These are phyloP conservation scores for Saguinus imperator DNA, from an alignment of 2,113 vertebrate species.

Conservation along the genomic window DNA sequence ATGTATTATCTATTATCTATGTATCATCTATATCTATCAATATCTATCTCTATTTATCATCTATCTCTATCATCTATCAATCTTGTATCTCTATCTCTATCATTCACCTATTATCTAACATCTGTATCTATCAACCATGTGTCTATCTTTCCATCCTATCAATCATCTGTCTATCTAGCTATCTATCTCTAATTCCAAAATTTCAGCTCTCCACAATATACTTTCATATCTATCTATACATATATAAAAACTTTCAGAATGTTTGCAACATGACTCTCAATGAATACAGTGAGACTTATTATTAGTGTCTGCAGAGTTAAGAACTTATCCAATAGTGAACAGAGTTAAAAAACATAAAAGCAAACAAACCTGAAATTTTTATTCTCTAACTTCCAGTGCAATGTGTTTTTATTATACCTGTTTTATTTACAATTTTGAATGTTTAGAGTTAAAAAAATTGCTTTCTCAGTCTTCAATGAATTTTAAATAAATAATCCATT, in stretches of 20 bases:
- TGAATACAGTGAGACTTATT: background rate
- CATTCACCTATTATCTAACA: too few relatives aligned
- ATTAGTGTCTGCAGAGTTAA: background rate
- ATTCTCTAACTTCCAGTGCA: background rate
- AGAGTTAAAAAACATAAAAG: background rate
- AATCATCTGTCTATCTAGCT: background rate
- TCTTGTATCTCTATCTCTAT: too few relatives aligned
- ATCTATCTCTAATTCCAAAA: background rate
- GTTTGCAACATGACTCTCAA: background rate
- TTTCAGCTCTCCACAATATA: background rate
- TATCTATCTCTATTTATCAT: background rate
- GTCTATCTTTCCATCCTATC: too few relatives aligned
- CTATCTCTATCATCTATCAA: too few relatives aligned
- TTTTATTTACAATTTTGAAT: background rate
- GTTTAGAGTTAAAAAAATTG: background rate
- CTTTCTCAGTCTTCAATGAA: background rate
- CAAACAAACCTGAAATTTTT: background rate
- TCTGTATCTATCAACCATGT: too few relatives aligned
- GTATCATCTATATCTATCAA: too few relatives aligned
- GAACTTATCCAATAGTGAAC: background rate
- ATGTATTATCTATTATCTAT: too few relatives aligned
- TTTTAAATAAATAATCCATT: background rate
- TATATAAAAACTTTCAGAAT: background rate
- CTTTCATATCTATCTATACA: background rate
- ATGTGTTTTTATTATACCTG: background rate